Percentiles rank a stretch among this genome's conserved stretches.
phyloP scores from a whole-genome alignment of 2,113 vertebrate genomes.

The Pantherophis guttatus region DNA sequence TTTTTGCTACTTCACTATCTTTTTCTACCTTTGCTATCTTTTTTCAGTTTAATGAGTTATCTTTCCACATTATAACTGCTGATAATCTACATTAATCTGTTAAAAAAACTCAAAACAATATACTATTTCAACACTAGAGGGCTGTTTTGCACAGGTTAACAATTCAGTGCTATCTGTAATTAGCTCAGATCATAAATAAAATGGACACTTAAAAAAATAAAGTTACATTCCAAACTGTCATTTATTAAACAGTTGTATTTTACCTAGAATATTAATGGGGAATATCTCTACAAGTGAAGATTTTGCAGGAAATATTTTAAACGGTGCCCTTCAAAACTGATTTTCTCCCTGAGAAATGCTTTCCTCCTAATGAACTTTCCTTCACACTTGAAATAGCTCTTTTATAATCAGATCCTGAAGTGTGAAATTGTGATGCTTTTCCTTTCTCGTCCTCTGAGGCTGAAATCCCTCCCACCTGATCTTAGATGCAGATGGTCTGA shows the following conservation, averaged over 20 bases:
- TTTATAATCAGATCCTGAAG: slow-evolving; percentile 8
- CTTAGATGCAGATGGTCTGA: slow-evolving; percentile 19
- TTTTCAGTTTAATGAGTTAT: background rate
- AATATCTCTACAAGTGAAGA: background rate
- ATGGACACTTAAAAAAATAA: background rate
- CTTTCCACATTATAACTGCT: background rate
- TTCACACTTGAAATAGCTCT: slow-evolving; percentile 14
- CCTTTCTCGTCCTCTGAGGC: background rate
- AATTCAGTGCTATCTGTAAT: background rate
- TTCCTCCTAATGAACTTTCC: background rate
- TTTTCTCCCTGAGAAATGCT: background rate
- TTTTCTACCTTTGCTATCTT: background rate
- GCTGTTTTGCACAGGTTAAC: slow-evolving; percentile 20
- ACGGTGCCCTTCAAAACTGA: background rate
- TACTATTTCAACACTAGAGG: slow-evolving; percentile 31
- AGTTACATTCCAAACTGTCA: background rate
- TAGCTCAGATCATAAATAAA: background rate
- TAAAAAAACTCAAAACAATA: background rate
- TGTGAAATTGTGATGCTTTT: slow-evolving; percentile 32
- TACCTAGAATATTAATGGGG: background rate
- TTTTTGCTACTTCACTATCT: background rate
- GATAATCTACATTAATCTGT: background rate
- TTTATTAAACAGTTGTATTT: background rate
- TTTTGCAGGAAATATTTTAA: background rate
- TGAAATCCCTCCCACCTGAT: background rate